These are phyloP conservation scores for Brachyopa scutellaris DNA, from an alignment of 2,888 invertebrate species.

Conservation along the genomic window DNA sequence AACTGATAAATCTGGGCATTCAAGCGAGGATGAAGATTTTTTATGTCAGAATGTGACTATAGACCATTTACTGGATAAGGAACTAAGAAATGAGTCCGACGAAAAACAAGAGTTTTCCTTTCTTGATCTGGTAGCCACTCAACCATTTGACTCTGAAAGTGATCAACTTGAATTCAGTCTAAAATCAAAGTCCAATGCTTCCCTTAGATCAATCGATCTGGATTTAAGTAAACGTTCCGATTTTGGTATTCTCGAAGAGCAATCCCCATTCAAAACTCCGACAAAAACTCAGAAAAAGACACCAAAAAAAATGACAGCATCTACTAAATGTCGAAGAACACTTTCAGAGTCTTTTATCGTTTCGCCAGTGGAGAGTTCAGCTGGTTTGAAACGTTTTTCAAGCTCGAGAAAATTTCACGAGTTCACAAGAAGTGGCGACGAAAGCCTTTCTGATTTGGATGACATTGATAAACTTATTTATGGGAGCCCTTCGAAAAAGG, in stretches of 20 bases:
- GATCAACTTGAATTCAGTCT: slow-evolving; percentile 21
- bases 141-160: slow-evolving; percentile 25
- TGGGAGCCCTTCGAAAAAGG: slow-evolving; percentile 60
- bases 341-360: slow-evolving; percentile 77
- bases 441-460: slow-evolving; percentile 74
- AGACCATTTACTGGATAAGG: background rate
- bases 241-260: slow-evolving; percentile 78
- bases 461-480: slow-evolving; percentile 79
- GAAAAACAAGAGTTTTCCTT: slow-evolving; percentile 65
- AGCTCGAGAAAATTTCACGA: slow-evolving; percentile 70
- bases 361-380: slow-evolving; percentile 73
- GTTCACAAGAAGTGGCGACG: slow-evolving; percentile 74
- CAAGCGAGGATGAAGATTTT: background rate
- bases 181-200: background rate
- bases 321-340: slow-evolving; percentile 61
- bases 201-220: slow-evolving; percentile 48
- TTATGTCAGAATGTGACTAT: background rate
- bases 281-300: slow-evolving; percentile 53
- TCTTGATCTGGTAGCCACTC: slow-evolving; percentile 52
- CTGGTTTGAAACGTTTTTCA: slow-evolving; percentile 74
- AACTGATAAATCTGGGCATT: slow-evolving; percentile 74
- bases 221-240: slow-evolving; percentile 76
- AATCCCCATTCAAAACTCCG: slow-evolving; percentile 73
- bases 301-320: slow-evolving; percentile 20
- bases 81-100: background rate